Conservation (phyloP, 1,140 invertebrate genomes). For the Galendromus occidentalis region DNA sequence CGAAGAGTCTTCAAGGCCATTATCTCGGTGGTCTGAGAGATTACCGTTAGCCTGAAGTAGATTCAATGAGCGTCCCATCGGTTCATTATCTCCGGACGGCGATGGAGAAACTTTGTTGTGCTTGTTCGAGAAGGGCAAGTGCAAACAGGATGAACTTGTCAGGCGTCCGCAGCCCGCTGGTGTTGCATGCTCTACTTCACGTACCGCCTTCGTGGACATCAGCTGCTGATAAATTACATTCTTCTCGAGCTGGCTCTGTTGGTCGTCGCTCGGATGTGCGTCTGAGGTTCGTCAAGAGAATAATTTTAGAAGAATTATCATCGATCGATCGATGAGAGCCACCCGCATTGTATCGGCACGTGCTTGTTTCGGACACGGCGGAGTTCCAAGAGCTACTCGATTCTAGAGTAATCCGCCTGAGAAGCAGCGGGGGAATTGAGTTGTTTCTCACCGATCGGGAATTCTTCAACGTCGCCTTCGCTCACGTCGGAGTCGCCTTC, state of each 20-base stretch:
- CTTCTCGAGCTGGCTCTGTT: not conserved
- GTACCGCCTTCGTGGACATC: not conserved
- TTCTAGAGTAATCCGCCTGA: no score
- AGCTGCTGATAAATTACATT: slow-evolving; percentile 5
- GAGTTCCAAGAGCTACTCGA: no score
- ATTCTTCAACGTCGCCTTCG: not conserved
- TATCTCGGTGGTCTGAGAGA: not conserved
- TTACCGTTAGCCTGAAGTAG: slow-evolving; percentile 7
- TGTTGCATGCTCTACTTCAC: not conserved
- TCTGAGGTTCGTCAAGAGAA: not conserved
- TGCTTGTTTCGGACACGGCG: no score
- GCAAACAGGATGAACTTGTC: not conserved
- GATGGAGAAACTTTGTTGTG: slow-evolving; percentile 1
- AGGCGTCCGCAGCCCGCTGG: not conserved
- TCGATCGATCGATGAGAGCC: no score
- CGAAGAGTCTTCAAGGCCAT: not conserved
- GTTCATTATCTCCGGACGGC: not conserved
- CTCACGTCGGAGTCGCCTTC: not conserved
- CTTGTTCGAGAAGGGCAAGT: not conserved
- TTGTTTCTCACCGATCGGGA: no score
- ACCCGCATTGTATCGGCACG: no score
- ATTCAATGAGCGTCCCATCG: not conserved
- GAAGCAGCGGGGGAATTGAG: no score
- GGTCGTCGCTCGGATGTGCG: not conserved
- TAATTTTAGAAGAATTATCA: no score